Conservation (phyloP, 2,888 invertebrate genomes). For the Tolmerus cingulatus region DNA sequence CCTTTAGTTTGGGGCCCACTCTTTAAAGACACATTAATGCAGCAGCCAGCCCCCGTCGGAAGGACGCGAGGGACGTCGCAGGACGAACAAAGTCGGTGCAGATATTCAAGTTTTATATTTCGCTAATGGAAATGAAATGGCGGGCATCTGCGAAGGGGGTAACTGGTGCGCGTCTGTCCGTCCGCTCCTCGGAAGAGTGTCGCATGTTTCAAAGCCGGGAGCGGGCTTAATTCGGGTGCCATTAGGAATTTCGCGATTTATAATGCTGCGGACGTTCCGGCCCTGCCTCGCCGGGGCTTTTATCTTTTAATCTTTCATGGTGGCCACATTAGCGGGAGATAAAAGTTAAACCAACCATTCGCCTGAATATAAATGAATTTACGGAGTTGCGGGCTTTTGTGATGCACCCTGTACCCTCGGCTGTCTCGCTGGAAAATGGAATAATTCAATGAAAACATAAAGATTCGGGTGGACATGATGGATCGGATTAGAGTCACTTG, state of each 20-base stretch:
- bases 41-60: not conserved
- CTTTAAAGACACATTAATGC: not conserved
- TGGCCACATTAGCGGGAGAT: not conserved
- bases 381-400: not conserved
- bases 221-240: not conserved
- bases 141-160: not conserved
- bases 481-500: not conserved
- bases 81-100: not conserved
- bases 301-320: constrained; percentile 20
- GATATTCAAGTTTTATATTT: not conserved
- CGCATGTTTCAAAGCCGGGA: not conserved
- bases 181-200: not conserved
- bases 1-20: not conserved
- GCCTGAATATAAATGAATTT: not conserved
- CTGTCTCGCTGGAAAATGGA: not conserved
- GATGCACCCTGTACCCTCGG: not conserved
- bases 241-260: not conserved
- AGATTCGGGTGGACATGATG: not conserved
- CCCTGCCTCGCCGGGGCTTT: not conserved
- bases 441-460: not conserved
- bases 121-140: not conserved
- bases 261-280: not conserved
- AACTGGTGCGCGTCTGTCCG: not conserved
- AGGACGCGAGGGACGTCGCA: not conserved
- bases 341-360: not conserved